A percentile compares a stretch with the other conserved stretches of the same genome.
Evolutionary conservation across 1,140 invertebrate species (phyloP).

Genomic region (Pseudomyrmex flavicornis): DNA sequence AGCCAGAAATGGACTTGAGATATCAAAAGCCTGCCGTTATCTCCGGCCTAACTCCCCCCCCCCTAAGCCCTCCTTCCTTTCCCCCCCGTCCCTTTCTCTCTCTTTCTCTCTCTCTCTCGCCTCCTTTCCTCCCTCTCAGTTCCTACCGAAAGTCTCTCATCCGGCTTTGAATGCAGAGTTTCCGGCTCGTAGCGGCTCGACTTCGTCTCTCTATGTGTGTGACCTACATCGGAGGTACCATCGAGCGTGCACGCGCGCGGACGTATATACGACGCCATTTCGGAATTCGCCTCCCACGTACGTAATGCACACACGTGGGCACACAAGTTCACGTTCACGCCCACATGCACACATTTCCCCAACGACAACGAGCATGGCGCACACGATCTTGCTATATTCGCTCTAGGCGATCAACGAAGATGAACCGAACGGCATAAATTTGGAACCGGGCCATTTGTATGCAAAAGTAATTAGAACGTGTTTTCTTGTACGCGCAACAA

Average conservation of each 20-base stretch:
- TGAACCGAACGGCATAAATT: slow-evolving; percentile 37
- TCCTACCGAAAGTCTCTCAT: slow-evolving; percentile 69
- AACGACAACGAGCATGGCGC: neutral
- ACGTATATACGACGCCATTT: slow-evolving; percentile 50
- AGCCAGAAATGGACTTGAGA: slow-evolving; percentile 73
- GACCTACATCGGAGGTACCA: slow-evolving; percentile 74
- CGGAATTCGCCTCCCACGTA: slow-evolving; percentile 60
- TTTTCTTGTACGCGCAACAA: slow-evolving; percentile 2
- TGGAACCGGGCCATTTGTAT: slow-evolving; percentile 29
- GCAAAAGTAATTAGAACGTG: slow-evolving; percentile 18
- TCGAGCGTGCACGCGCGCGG: slow-evolving; percentile 58
- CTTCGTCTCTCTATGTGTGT: slow-evolving; percentile 67
- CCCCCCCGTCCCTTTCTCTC: neutral
- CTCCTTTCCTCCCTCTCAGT: slow-evolving; percentile 58
- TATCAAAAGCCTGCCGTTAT: slow-evolving; percentile 69
- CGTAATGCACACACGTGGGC: slow-evolving; percentile 6
- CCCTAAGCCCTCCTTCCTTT: neutral
- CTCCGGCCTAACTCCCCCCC: slow-evolving; percentile 53
- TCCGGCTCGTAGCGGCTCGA: slow-evolving; percentile 68
- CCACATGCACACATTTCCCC: slow-evolving; percentile 5
- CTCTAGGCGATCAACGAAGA: slow-evolving; percentile 7
- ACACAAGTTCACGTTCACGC: slow-evolving; percentile 22
- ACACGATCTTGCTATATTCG: slow-evolving; percentile 22
- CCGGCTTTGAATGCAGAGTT: slow-evolving; percentile 72
- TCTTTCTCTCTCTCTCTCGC: neutral